Evolutionary conservation across 1,140 invertebrate genomes (phyloP), one percentile per base, ranked within the genome.

Genomic region (Pachypeltis micranthus): DNA sequence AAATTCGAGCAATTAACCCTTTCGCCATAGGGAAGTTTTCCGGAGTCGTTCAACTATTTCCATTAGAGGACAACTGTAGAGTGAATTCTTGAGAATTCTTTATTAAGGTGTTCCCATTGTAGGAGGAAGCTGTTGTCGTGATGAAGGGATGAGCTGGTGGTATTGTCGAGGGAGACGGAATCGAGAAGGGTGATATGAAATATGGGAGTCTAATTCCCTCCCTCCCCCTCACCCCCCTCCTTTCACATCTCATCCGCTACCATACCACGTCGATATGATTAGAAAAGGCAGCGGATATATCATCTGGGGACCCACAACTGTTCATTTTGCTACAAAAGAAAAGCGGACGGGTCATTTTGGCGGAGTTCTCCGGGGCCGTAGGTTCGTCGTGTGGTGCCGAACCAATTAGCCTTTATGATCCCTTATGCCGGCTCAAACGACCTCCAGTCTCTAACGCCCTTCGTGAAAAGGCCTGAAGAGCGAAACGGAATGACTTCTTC

Each of bases 21-120:
- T 59, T 31, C 29, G n/a, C n/a, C n/a, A n/a, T n/a, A n/a, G n/a
- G n/a, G n/a, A n/a, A n/a, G n/a, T n/a, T n/a, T n/a, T n/a, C n/a
- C 7, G 10, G 19, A 51, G 47, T 29, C 57, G 28, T 59, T 31
- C 57, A 59, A 59, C 57, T 59, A 59, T 59, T 57, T 59, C 57
- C 25, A 59, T 59, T 59, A 59, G 29, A 31, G 57, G 57, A 59
- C 57, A 59, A 59, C 57, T 59, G 57, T 59, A 59, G 57, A 59
- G 57, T 59, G 27, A 59, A 19, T 59, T 28, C 57, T 59, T 59
- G 57, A 59, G 57, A 59, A 59, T 59, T 59, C 57, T 59, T 59
- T 59, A 59, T 59, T 59, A 31, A 59, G 57, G 57, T 59, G 47
- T 10, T 51, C 47, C 57, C 24, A 59, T 59, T 59, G 57, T 59